Conservation (phyloP, 2,113 vertebrate species). For the Phylloscopus trochiloides region DNA sequence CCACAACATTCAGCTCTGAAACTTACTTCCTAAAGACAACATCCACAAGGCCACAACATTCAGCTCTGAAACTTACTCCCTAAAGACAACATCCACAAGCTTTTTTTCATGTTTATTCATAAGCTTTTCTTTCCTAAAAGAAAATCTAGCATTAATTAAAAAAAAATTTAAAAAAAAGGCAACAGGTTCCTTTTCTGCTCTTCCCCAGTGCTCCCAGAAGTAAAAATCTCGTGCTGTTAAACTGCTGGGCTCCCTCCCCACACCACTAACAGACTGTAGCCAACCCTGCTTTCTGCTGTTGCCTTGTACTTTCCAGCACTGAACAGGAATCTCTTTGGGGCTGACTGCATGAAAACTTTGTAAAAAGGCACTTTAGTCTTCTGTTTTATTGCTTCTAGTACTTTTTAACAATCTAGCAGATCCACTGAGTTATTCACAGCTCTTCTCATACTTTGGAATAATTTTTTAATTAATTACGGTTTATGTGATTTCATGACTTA, state of each 20-base stretch:
- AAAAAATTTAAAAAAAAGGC: neutral
- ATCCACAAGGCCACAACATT: neutral
- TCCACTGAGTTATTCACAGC: fast-evolving
- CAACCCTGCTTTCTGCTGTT: neutral
- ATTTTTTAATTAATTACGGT: neutral
- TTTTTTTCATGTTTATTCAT: neutral
- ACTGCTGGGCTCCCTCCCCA: neutral
- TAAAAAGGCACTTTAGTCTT: neutral
- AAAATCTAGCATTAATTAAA: neutral
- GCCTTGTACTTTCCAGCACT: neutral
- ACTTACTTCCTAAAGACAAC: neutral
- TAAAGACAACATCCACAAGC: neutral
- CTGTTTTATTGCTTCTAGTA: neutral
- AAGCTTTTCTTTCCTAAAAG: neutral
- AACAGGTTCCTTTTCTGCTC: neutral
- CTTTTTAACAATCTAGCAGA: neutral
- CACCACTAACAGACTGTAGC: neutral
- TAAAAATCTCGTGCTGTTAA: neutral
- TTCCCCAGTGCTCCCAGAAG: neutral
- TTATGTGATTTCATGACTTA: neutral
- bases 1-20: neutral
- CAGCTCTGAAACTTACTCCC: neutral
- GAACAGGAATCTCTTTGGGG: neutral
- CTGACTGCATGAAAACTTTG: neutral
- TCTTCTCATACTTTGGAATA: neutral